Percentiles rank a stretch among this genome's conserved stretches.
Evolutionary conservation across 2,113 vertebrate species (phyloP).

Genomic region (Hystrix cristata): DNA sequence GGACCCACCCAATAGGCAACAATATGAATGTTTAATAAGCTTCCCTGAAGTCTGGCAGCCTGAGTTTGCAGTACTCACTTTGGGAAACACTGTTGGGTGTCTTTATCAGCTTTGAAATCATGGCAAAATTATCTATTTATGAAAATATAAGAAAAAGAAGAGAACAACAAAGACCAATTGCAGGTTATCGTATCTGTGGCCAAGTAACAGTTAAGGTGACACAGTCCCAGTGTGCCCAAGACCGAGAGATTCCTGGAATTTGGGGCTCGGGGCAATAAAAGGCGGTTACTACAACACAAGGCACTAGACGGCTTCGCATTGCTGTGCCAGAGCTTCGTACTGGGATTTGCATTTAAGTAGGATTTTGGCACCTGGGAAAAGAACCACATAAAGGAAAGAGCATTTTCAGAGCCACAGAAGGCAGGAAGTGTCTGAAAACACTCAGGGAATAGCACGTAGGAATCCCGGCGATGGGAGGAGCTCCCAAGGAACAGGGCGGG

Average conservation of each 20-base stretch:
- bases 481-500: neutral
- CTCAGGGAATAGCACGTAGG: neutral
- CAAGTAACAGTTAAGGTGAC: neutral
- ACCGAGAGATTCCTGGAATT: neutral
- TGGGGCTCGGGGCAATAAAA: no score
- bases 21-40: neutral
- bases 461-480: neutral
- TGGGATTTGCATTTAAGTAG: neutral
- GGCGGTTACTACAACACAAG: no score
- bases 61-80: neutral
- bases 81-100: neutral
- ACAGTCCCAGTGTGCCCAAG: neutral
- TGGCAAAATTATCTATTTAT: neutral
- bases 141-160: neutral
- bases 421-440: neutral
- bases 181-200: neutral
- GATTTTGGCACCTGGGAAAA: neutral
- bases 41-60: neutral
- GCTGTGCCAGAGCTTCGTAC: neutral
- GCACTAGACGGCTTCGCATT: neutral
- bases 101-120: neutral
- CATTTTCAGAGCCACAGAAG: neutral
- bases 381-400: neutral
- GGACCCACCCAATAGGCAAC: neutral
- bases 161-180: neutral